A percentile compares a stretch with the other conserved stretches of the same genome.
Conservation (phyloP, 2,888 invertebrate species). For the Amphipyra berbera region DNA sequence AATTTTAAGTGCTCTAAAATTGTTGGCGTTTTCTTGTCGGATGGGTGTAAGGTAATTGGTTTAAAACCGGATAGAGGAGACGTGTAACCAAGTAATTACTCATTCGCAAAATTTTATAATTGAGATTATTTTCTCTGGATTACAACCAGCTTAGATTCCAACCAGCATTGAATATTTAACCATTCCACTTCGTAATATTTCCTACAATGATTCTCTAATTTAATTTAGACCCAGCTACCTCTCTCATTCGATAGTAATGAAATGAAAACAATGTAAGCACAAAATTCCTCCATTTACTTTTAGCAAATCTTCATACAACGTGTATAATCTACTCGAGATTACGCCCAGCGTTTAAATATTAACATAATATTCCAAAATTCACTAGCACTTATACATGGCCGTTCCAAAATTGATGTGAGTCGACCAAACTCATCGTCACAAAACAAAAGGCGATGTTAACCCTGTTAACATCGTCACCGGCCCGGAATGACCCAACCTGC, state of each 20-base stretch:
- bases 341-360: too few species aligned
- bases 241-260: too few species aligned
- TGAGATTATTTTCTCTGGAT: too few species aligned
- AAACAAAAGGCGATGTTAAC: slow-evolving; percentile 68
- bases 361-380: slow-evolving; percentile 18
- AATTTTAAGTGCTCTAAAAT: slow-evolving; percentile 51
- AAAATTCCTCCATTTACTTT: too few species aligned
- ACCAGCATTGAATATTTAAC: too few species aligned
- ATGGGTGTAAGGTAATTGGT: slow-evolving; percentile 3
- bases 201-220: too few species aligned
- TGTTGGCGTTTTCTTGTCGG: slow-evolving; percentile 10
- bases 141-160: too few species aligned
- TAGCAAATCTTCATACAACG: too few species aligned
- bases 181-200: too few species aligned
- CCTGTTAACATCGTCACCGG: slow-evolving; percentile 62
- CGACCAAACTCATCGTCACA: slow-evolving; percentile 32
- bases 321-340: too few species aligned
- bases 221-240: too few species aligned
- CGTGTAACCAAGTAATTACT: background rate
- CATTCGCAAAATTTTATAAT: background rate
- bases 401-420: slow-evolving; percentile 31
- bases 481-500: slow-evolving; percentile 63
- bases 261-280: too few species aligned
- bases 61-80: background rate
- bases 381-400: slow-evolving; percentile 14